Base-by-base conservation (phyloP, 2,113 vertebrate species). In the Arvicanthis niloticus region DNA sequence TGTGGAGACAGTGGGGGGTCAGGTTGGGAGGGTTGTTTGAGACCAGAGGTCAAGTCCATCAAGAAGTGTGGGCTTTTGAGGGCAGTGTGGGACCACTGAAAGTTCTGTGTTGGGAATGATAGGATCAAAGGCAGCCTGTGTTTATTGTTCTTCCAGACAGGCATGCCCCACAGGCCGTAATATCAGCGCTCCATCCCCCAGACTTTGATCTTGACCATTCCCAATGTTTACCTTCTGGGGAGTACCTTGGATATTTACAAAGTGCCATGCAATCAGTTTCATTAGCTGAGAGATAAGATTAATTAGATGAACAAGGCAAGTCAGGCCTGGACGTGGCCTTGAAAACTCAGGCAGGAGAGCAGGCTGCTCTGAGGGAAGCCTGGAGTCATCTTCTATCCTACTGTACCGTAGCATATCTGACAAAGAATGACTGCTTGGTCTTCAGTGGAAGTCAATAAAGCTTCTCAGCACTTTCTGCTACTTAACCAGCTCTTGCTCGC, bases 271-370 rank as follows among this genome's bases (percentile, higher is more conserved):
- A 96, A 94, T 96, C 96, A 42, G 76, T 96, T 97, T 97, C 96
- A 97, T 97, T 98, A 95, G 91, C 67, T 73, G 45, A 76, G 81
- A 97, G 97, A 96, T 98, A 97, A 97, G 98, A 96, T 95, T 91
- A 96, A 96, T 97, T 78, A 91, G 86, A 86, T 68, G 86, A 92
- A 84, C 62, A 58, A 94, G 67, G 93, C 45, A 80, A 90, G 56
- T 3, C 37, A 78, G 88, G 34, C 72, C 70, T 70, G 10, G 53
- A n/a, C 10, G 1, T 81, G 93, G 72, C 78, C 94, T 95, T 95
- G 97, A 86, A 92, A 91, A 37, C 70, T 11, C 91, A 78, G 45
- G 65, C 65, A 34, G 34, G 48, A 75, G 82, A 84, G 56, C 81
- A 68, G 91, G 85, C 24, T 16, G 45, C 21, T 13, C 68, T n/a